Evolutionary conservation across 2,113 vertebrate species (phyloP), one percentile per base, ranked within the genome.

Genomic region (Mesoclemmys tuberculata): DNA sequence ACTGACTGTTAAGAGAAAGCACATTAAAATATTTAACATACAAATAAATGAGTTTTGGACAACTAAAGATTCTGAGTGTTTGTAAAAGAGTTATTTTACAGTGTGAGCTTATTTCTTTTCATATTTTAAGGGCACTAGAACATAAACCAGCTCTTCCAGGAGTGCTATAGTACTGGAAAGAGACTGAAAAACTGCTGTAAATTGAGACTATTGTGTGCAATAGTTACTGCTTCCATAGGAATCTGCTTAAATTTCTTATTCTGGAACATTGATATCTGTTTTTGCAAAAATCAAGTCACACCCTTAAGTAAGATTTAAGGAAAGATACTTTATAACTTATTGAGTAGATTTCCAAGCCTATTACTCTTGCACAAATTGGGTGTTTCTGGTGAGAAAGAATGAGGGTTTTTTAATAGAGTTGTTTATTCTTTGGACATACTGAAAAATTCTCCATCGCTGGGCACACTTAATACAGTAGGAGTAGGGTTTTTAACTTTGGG

Each of bases 381-480:
- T 82, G 56, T 19, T 91, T 22, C 68, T 82, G 55, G 41, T 77
- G 71, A 85, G 61, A 9, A 27, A 74, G 38, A 0, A 1, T 35
- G 24, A 44, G 52, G 26, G 29, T 48, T 44, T 48, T 55, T 16
- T 75, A 75, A 1, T 0, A 0, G 0, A 21, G 18, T 38, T 44
- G 12, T 26, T 86, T 22, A 84, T 64, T 64, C 27, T 16, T 38
- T 51, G 61, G 64, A 93, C 68, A 35, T 27, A 19, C 5, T 0
- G 2, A 11, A 38, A 1, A 0, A 2, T 78, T 22, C 11, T 61
- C 31, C 52, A 29, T 58, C 82, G 35, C 49, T 41, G 22, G 71
- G 26, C 26, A 21, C 3, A 14, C 54, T 55, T 55, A 41, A 22
- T 41, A 44, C 11, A 44, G n/a, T 26, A 55, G 24, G n/a, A 81